A percentile compares a stretch with the other conserved stretches of the same genome.
Evolutionary conservation across 2,113 vertebrate genomes (phyloP).

Genomic region (Acrocephalus kingi): DNA sequence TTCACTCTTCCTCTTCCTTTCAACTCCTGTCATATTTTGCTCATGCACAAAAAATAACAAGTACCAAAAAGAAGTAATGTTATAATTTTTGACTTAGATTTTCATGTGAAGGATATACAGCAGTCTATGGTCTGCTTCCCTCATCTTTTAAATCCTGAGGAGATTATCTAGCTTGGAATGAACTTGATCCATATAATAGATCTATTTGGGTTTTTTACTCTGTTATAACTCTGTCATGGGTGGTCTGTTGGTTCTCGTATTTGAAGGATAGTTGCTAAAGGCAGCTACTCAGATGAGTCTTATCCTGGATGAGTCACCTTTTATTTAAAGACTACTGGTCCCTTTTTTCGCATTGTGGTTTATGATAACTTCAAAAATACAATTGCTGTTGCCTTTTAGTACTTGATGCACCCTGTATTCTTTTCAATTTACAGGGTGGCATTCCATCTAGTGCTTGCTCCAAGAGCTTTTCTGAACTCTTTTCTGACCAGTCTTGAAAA

Average conservation of each 20-base stretch:
- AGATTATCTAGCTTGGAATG: not conserved
- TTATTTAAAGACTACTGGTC: not conserved
- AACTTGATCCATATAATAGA: not conserved
- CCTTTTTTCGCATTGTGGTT: not conserved
- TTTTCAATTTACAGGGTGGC: not conserved
- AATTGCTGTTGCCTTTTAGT: not conserved
- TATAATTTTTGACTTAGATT: not conserved
- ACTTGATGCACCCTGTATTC: not conserved
- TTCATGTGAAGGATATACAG: not conserved
- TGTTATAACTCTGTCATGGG: not conserved
- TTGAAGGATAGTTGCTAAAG: not conserved
- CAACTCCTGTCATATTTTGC: no score
- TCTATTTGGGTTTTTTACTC: not conserved
- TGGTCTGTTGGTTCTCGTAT: not conserved
- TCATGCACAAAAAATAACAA: no score
- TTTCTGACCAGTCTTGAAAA: not conserved
- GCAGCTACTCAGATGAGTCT: not conserved
- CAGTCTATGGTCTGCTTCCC: not conserved
- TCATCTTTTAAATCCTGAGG: not conserved
- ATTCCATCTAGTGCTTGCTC: not conserved
- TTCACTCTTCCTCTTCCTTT: no score
- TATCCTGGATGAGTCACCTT: not conserved
- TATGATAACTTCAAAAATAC: not conserved
- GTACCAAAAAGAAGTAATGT: no score
- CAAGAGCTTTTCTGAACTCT: not conserved